Evolutionary conservation across 2,113 vertebrate genomes (phyloP), one percentile per base, ranked within the genome.

Genomic region (Aix galericulata): DNA sequence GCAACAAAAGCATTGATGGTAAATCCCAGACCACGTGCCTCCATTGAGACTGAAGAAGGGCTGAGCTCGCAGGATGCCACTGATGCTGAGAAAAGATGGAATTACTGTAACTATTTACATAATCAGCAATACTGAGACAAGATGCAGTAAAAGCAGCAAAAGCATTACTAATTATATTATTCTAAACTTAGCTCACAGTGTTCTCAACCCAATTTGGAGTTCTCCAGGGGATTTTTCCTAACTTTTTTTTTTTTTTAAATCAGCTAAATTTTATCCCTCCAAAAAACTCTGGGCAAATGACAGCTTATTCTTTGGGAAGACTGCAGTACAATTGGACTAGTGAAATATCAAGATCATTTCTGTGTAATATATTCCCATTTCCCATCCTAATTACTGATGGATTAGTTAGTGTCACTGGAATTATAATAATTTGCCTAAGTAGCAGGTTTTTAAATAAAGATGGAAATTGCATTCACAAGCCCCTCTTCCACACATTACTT

Each of bases 351-450:
- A 95, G 66, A 95, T 86, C 36, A 59, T 72, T 91, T 96, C 91
- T 7, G 1, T 81, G 72, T 80, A 91, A 95, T 87, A 95, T 55
- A 97, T 92, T 91, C 77, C 91, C 88, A 96, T 96, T 97, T 96
- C 83, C 91, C 94, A 91, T 91, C 82, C 84, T 95, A 97, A 95
- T 96, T 97, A 97, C 95, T 88, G 88, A 88, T 12, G 55, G 92
- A 96, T 97, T 96, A 96, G 94, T 96, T 91, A 86, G 82, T 53
- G 87, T 77, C 86, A 86, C 89, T 89, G 90, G 94, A 96, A 96
- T 96, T 80, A 97, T 7, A 97, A 94, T 93, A 94, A 97, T 96
- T 77, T 86, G 94, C 91, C 58, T 96, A 96, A 90, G 63, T 44
- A 95, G 66, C 56, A 82, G 75, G 58, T 93, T 93, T 96, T 95